Evolutionary conservation across 2,797 vertebrate species (phyloP).

Genomic region (Sebastes kiyomatsui): DNA sequence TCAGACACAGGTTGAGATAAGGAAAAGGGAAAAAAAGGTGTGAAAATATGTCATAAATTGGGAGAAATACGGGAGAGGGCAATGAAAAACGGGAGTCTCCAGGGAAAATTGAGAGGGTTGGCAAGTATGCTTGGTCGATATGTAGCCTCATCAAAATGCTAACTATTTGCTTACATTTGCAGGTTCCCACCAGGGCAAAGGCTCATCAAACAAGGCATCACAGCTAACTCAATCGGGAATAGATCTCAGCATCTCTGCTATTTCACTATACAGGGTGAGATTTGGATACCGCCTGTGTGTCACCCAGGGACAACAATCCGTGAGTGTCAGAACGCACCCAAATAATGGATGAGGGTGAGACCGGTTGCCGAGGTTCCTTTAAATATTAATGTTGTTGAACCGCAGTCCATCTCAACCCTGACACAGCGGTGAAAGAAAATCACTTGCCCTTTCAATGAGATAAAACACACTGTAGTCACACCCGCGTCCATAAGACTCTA

Average conservation of each 20-base stretch:
- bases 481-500: conserved; percentile 30
- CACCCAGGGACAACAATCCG: conserved; percentile 65
- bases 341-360: conserved; percentile 77
- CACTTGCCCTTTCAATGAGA: conserved; percentile 67
- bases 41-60: too few species aligned
- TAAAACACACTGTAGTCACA: conserved; percentile 65
- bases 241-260: conserved; percentile 19
- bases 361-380: conserved; percentile 64
- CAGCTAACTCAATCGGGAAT: conserved; percentile 4
- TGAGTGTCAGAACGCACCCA: conserved; percentile 64
- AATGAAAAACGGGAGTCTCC: too few species aligned
- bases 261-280: conserved; percentile 41
- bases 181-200: conserved; percentile 10
- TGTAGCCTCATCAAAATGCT: not conserved
- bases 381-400: conserved; percentile 79
- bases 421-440: conserved; percentile 68
- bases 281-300: conserved; percentile 51
- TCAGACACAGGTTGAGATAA: too few species aligned
- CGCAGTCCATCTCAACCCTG: conserved; percentile 68
- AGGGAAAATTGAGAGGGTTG: too few species aligned
- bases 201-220: conserved; percentile 32
- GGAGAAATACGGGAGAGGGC: too few species aligned
- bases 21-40: too few species aligned
- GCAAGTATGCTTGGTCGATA: not conserved
- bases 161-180: conserved; percentile 18